A percentile compares a stretch with the other conserved stretches of the same genome.
Conservation (phyloP, 2,888 invertebrate species). For the Schizotus pectinicornis region DNA sequence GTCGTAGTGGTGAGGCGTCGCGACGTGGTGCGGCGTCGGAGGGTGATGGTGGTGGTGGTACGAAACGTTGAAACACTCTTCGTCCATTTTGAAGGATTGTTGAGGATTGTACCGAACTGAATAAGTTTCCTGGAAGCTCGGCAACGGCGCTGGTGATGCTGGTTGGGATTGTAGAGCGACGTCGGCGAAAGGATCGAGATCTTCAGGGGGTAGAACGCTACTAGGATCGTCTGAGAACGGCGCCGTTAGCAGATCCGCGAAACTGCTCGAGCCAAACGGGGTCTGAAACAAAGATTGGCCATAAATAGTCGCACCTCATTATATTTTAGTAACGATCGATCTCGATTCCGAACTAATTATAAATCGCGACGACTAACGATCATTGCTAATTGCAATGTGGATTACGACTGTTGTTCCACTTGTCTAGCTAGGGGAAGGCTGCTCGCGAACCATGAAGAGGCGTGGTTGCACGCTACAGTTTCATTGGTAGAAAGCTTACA, state of each 20-base stretch:
- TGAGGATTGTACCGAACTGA: constrained; percentile 69
- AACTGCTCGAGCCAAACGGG: constrained; percentile 78
- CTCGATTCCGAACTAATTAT: constrained; percentile 20
- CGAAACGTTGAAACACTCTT: constrained; percentile 77
- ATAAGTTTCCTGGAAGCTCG: constrained; percentile 90
- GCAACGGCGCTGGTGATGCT: constrained; percentile 66
- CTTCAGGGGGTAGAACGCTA: constrained; percentile 69
- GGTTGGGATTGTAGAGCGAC: constrained; percentile 60
- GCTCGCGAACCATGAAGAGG: constrained; percentile 39
- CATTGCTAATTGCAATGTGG: constrained; percentile 19
- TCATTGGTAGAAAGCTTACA: constrained; percentile 46
- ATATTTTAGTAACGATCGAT: neutral
- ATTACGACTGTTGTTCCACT: constrained; percentile 36
- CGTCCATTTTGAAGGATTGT: constrained; percentile 81
- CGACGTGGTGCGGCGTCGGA: constrained; percentile 61
- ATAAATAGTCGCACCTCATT: constrained; percentile 6
- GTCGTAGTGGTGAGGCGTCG: constrained; percentile 65
- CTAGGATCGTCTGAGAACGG: constrained; percentile 76
- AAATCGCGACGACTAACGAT: constrained; percentile 7
- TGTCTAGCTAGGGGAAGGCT: constrained; percentile 45
- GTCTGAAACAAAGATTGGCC: constrained; percentile 62
- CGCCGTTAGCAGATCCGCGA: constrained; percentile 77
- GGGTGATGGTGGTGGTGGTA: constrained; percentile 59
- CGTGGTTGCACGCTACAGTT: constrained; percentile 41
- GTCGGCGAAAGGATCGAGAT: constrained; percentile 77